phyloP scores from a whole-genome alignment of 2,888 invertebrate species.

The Drosophila hawaiiensis region DNA sequence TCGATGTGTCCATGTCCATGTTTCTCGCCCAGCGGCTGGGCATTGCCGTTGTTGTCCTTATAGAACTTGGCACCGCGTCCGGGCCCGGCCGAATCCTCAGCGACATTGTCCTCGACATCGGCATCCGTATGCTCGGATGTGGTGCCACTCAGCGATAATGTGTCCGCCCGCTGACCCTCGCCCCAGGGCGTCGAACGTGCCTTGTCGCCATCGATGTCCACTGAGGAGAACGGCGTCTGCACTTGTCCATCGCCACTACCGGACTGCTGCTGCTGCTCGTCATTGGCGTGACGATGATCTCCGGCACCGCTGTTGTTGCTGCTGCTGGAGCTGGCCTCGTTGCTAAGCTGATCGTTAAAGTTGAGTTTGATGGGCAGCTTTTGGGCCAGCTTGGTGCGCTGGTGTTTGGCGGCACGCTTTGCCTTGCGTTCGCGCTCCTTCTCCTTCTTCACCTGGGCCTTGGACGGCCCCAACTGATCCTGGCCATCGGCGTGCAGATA shows the following conservation, averaged over 20 bases:
- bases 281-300: conserved; percentile 17
- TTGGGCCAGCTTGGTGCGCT: conserved; percentile 70
- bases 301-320: conserved; percentile 11
- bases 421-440: conserved; percentile 86
- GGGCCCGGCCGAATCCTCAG: conserved; percentile 85
- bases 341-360: conserved; percentile 21
- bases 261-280: not conserved
- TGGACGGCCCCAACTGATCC: conserved; percentile 84
- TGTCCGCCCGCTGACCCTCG: conserved; percentile 48
- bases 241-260: conserved; percentile 24
- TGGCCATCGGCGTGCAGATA: conserved; percentile 58
- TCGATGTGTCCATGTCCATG: conserved; percentile 86
- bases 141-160: conserved; percentile 51
- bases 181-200: conserved; percentile 36
- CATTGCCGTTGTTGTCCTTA: conserved; percentile 84
- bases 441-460: conserved; percentile 88
- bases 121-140: conserved; percentile 91
- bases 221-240: conserved; percentile 8
- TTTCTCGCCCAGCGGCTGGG: conserved; percentile 85
- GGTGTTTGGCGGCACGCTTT: conserved; percentile 81
- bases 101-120: conserved; percentile 92
- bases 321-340: conserved; percentile 16
- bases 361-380: conserved; percentile 50
- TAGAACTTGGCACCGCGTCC: conserved; percentile 46
- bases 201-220: conserved; percentile 23